Conservation (phyloP, 2,888 invertebrate species). For the Thelaira solivaga region DNA sequence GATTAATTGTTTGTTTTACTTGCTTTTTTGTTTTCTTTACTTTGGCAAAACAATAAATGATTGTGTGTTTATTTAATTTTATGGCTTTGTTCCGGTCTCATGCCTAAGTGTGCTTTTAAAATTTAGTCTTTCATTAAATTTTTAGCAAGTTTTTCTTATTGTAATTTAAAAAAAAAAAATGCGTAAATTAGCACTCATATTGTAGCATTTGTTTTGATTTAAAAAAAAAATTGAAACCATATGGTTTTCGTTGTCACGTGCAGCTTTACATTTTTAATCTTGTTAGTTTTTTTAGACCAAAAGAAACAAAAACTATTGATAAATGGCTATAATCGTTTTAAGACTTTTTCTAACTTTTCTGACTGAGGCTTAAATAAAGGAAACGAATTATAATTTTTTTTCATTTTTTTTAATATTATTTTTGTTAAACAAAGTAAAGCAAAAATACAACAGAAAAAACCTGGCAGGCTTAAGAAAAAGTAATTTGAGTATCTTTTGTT, state of each 20-base stretch:
- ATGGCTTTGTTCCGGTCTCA: slow-evolving; percentile 49
- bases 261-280: slow-evolving; percentile 33
- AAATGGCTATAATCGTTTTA: slow-evolving; percentile 42
- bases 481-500: slow-evolving; percentile 41
- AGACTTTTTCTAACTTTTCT: slow-evolving; percentile 17
- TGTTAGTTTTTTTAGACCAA: neutral
- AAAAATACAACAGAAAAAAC: too few species aligned
- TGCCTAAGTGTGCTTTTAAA: slow-evolving; percentile 32
- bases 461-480: slow-evolving; percentile 31
- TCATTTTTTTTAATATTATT: slow-evolving; percentile 21
- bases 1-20: slow-evolving; percentile 39
- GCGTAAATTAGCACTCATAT: neutral
- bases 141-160: slow-evolving; percentile 27
- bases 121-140: slow-evolving; percentile 39
- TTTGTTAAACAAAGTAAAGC: neutral
- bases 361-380: slow-evolving; percentile 20
- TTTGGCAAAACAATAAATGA: slow-evolving; percentile 31
- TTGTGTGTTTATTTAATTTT: slow-evolving; percentile 43
- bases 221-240: neutral
- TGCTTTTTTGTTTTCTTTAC: neutral
- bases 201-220: neutral
- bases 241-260: slow-evolving; percentile 43
- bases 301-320: slow-evolving; percentile 13
- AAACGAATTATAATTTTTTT: slow-evolving; percentile 28
- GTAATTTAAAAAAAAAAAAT: neutral